Percentiles rank a stretch among this genome's conserved stretches.
These are phyloP conservation scores for Heliconius charithonia DNA, from an alignment of 2,888 invertebrate genomes.

Conservation along the genomic window DNA sequence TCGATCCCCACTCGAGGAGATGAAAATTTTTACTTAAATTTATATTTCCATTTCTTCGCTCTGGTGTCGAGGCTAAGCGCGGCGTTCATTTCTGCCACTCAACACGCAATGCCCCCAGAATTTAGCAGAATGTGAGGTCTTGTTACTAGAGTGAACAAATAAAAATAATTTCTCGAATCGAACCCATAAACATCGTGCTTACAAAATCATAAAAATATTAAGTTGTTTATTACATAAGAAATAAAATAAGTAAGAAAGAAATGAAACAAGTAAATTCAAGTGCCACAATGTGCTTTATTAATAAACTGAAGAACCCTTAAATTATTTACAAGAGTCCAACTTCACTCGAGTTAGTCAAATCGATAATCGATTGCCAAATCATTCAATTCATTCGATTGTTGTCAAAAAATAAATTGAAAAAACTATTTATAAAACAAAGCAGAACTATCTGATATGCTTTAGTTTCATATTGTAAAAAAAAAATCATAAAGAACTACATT, in stretches of 20 bases:
- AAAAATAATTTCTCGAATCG: too few species aligned
- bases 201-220: background rate
- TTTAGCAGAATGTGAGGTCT: too few species aligned
- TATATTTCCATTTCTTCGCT: too few species aligned
- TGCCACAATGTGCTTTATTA: slow-evolving; percentile 82
- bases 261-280: slow-evolving; percentile 59
- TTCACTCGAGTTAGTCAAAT: slow-evolving; percentile 37
- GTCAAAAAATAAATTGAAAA: slow-evolving; percentile 1
- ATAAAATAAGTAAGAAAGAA: slow-evolving; percentile 43
- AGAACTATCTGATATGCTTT: slow-evolving; percentile 12
- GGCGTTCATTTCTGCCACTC: too few species aligned
- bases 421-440: slow-evolving; percentile 6
- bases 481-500: background rate
- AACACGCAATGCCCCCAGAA: too few species aligned
- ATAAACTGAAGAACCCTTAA: slow-evolving; percentile 69
- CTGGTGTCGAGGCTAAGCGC: too few species aligned
- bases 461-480: slow-evolving; percentile 3
- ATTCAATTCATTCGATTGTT: background rate
- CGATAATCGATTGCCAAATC: slow-evolving; percentile 36
- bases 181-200: too few species aligned
- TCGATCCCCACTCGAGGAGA: too few species aligned
- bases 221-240: background rate
- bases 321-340: slow-evolving; percentile 71
- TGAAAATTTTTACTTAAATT: too few species aligned
- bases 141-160: too few species aligned